Evolutionary conservation across 2,888 invertebrate genomes (phyloP).

Genomic region (Argyresthia goedartella): DNA sequence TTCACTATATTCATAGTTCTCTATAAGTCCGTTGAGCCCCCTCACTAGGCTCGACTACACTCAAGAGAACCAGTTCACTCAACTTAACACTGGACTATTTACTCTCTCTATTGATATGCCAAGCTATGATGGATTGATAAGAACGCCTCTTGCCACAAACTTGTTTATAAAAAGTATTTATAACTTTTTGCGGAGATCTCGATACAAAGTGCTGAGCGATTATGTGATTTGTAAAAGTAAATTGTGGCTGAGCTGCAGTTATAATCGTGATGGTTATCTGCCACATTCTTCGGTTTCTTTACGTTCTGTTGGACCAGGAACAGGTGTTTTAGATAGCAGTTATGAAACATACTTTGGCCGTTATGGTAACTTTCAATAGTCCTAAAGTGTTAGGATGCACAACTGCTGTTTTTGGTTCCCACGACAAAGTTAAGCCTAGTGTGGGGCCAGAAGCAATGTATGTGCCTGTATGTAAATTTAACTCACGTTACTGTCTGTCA

Average conservation of each 20-base stretch:
- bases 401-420: no score
- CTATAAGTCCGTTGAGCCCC: neutral
- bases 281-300: no score
- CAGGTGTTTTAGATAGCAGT: no score
- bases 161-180: neutral
- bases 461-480: no score
- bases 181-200: slow-evolving; percentile 1
- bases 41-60: slow-evolving; percentile 14
- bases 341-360: no score
- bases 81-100: slow-evolving; percentile 30
- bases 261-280: no score
- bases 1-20: neutral
- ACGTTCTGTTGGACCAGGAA: no score
- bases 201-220: slow-evolving; percentile 1
- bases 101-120: slow-evolving; percentile 47
- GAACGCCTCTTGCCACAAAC: neutral
- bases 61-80: slow-evolving; percentile 29
- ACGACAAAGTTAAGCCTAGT: no score
- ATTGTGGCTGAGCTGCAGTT: neutral
- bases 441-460: no score
- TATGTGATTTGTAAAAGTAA: slow-evolving; percentile 3
- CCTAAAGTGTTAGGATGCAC: no score
- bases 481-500: no score
- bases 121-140: slow-evolving; percentile 34
- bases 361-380: no score